Conservation (phyloP, 2,797 vertebrate species). For the Furcifer pardalis region DNA sequence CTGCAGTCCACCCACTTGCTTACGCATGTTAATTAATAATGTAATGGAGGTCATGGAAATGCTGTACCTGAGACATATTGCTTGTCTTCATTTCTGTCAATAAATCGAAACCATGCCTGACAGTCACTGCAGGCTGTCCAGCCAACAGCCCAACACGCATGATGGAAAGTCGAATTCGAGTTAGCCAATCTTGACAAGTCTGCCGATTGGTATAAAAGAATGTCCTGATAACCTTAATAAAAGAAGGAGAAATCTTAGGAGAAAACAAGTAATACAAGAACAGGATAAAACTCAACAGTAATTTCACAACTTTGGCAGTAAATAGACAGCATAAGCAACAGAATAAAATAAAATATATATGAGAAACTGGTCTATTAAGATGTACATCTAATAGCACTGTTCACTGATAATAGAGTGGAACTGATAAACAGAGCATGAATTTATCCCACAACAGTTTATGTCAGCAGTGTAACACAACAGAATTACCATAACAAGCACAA, state of each 20-base stretch:
- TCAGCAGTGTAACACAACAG: neutral
- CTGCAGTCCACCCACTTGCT: neutral
- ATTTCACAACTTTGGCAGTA: neutral
- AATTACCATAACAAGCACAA: slow-evolving; percentile 39
- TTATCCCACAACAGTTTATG: too few species aligned
- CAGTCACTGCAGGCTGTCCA: slow-evolving; percentile 96
- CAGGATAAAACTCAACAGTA: too few species aligned
- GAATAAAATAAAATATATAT: neutral
- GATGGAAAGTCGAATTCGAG: slow-evolving; percentile 92
- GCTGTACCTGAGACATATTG: slow-evolving; percentile 84
- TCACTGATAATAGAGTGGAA: neutral
- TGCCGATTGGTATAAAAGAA: slow-evolving; percentile 99
- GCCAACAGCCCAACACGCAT: slow-evolving; percentile 96
- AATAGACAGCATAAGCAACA: too few species aligned
- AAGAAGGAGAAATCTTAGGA: neutral
- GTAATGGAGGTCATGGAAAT: neutral
- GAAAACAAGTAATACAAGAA: too few species aligned
- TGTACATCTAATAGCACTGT: neutral
- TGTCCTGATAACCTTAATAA: slow-evolving; percentile 88
- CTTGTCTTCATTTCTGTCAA: slow-evolving; percentile 94
- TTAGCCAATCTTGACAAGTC: slow-evolving; percentile 98
- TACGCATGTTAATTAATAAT: neutral
- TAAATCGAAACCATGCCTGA: slow-evolving; percentile 96
- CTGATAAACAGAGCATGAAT: neutral
- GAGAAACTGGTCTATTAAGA: neutral